Percentiles rank a stretch among this genome's conserved stretches.
phyloP scores from a whole-genome alignment of 2,113 vertebrate species.

The Clarias macrocephalus region DNA sequence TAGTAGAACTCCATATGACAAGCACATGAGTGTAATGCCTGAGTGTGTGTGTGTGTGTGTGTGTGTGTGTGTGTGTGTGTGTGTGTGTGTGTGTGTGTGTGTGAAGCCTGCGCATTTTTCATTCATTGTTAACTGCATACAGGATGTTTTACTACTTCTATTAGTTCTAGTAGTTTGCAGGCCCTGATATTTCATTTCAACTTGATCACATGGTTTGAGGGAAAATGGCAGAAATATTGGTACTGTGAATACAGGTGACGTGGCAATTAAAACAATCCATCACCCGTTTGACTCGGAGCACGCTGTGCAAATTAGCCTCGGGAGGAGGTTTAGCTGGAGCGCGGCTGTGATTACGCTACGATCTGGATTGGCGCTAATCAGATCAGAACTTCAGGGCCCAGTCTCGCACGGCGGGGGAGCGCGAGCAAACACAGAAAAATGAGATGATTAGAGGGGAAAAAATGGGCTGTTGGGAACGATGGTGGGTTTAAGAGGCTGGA shows the following conservation, averaged over 20 bases:
- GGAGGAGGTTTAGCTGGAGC: neutral
- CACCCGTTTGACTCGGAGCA: neutral
- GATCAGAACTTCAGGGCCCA: slow-evolving; percentile 10
- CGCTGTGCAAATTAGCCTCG: slow-evolving; percentile 13
- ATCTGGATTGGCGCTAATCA: slow-evolving; percentile 17
- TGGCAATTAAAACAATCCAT: slow-evolving; percentile 33
- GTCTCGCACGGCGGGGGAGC: neutral
- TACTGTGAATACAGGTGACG: slow-evolving; percentile 13
- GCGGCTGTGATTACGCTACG: neutral
- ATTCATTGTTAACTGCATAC: neutral
- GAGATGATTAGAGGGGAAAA: neutral
- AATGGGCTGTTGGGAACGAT: neutral
- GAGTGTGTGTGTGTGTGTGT: too few relatives aligned
- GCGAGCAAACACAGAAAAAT: neutral
- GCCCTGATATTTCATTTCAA: neutral
- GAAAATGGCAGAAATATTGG: neutral
- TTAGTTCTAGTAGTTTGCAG: neutral
- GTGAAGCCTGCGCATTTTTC: neutral
- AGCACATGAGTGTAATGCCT: too few relatives aligned
- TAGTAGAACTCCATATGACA: too few relatives aligned
- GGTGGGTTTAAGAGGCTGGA: neutral
- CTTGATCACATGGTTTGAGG: neutral
- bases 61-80: too few relatives aligned
- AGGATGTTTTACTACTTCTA: neutral
- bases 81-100: too few relatives aligned